A percentile compares a stretch with the other conserved stretches of the same genome.
phyloP scores from a whole-genome alignment of 2,113 vertebrate genomes.

The Chaenogobius annularis region DNA sequence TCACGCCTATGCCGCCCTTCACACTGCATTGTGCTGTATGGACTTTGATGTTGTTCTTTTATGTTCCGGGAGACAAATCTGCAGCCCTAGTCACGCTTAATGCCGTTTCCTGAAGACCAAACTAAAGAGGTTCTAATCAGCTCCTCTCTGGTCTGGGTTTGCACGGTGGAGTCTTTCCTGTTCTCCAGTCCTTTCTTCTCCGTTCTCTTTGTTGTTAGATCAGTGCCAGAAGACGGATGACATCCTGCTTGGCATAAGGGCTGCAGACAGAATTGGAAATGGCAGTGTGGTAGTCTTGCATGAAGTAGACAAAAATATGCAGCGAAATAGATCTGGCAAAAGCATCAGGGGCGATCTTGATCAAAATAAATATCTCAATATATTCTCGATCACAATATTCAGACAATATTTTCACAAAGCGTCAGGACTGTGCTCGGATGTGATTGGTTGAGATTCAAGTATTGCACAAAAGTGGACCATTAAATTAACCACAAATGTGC shows the following conservation, averaged over 20 bases:
- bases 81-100: constrained; percentile 21
- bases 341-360: no score
- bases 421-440: no score
- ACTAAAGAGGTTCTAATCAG: constrained; percentile 44
- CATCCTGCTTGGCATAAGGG: constrained; percentile 25
- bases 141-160: neutral
- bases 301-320: neutral
- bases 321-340: neutral
- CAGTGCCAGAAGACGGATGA: constrained; percentile 22
- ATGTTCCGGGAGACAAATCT: constrained; percentile 29
- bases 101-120: constrained; percentile 24
- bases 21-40: constrained; percentile 5
- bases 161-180: constrained; percentile 19
- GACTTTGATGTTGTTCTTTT: constrained; percentile 36
- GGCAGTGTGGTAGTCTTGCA: neutral
- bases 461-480: no score
- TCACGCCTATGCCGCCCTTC: constrained; percentile 16
- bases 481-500: no score
- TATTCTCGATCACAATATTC: no score
- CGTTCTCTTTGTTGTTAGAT: constrained; percentile 27
- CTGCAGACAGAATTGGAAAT: constrained; percentile 14
- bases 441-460: no score
- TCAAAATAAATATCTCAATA: no score
- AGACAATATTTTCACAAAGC: no score
- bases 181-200: constrained; percentile 22